Evolutionary conservation across 2,113 vertebrate species (phyloP), one percentile per base, ranked within the genome.

Genomic region (Ceuthmochares aereus): DNA sequence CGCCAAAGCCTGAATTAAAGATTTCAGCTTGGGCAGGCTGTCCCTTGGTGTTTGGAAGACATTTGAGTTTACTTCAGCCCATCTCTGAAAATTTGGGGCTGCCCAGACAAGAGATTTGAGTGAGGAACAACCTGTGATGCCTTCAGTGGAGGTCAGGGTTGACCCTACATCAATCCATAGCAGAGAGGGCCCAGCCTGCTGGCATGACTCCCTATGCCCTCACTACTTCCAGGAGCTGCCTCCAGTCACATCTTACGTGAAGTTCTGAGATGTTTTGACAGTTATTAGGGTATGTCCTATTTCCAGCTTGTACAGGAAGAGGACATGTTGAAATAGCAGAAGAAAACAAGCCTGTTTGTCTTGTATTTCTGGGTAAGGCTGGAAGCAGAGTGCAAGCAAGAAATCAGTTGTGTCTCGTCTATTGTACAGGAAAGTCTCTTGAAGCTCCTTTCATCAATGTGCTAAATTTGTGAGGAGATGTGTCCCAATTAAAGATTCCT

Each of bases 321-420:
- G 85, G 78, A 85, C 79, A 20, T 97, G 89, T 90, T 93, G 93
- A 94, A 96, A 96, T 96, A 63, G 21, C 81, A 80, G 55, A 87
- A 95, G 81, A 94, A 96, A 96, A 63, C 87, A 67, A 94, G 87
- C 95, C 95, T 95, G 94, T 90, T 97, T 1, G 2, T 95, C 95
- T 93, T 83, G 95, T 96, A 94, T 93, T 96, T 96, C 95, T 96
- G 93, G 91, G 93, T 87, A 72, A 90, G 63, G 52, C 78, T 90
- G 56, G 79, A 96, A 95, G 55, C 22, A 42, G 63, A 94, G 91
- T 74, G 82, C 87, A 36, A 95, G 79, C 87, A 36, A 95, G 79
- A 80, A 97, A 86, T 93, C 91, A 88, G 9, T 95, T 91, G 87
- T 91, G 58, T 74, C 87, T 96, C 45, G 25, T 83, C 55, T 88